Conservation (phyloP, 2,797 vertebrate species). For the Enteromius thamalakanensis region DNA sequence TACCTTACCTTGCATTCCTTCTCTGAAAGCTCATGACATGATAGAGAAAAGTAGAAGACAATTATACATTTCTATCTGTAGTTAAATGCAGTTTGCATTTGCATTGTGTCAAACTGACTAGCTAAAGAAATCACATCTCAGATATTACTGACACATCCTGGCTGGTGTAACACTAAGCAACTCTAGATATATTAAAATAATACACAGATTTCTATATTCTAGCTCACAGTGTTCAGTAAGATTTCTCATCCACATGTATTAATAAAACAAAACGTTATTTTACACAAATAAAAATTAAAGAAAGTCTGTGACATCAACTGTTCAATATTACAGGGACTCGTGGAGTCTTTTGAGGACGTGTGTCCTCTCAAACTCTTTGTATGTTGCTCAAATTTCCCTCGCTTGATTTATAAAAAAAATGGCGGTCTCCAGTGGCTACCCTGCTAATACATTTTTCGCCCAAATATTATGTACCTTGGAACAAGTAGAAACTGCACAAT, state of each 20-base stretch:
- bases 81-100: not conserved
- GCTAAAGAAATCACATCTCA: not conserved
- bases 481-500: not conserved
- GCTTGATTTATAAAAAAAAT: conserved; percentile 58
- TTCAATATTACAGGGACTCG: not conserved
- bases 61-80: not conserved
- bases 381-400: conserved; percentile 58
- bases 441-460: not conserved
- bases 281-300: not conserved
- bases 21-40: not conserved
- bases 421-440: conserved; percentile 54
- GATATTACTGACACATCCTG: not conserved
- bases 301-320: not conserved
- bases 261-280: not conserved
- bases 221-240: not conserved
- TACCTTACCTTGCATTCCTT: not conserved
- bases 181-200: not conserved
- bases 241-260: conserved; percentile 4
- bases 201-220: not conserved
- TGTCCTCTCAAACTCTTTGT: conserved; percentile 35
- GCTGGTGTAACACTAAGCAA: not conserved
- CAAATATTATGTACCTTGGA: not conserved
- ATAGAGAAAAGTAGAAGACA: not conserved
- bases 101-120: not conserved
- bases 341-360: not conserved